Evolutionary conservation across 2,113 vertebrate species (phyloP).

Genomic region (Paratilapia polleni): DNA sequence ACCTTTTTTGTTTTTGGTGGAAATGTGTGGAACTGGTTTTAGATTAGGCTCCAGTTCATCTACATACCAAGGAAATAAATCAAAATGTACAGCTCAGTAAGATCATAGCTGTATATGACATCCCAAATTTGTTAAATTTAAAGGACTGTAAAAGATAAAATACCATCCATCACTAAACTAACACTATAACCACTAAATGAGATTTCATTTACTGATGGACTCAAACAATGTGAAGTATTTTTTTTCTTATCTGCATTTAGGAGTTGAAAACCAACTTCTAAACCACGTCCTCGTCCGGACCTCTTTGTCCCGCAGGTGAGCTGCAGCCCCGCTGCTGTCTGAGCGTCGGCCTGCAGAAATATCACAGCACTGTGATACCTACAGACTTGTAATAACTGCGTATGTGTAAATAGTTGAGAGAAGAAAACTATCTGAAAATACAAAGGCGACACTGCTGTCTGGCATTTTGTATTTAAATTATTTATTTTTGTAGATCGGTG

Average conservation of each 20-base stretch:
- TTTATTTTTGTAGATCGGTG: slow-evolving; percentile 89
- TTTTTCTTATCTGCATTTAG: too few species aligned
- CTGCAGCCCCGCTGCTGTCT: slow-evolving; percentile 20
- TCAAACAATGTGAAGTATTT: too few species aligned
- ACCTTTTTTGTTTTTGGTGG: too few species aligned
- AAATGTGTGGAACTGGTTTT: neutral
- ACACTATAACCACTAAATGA: neutral
- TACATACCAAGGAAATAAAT: neutral
- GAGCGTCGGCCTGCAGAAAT: slow-evolving; percentile 16
- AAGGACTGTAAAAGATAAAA: too few species aligned
- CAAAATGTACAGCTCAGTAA: neutral
- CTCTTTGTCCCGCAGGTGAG: neutral
- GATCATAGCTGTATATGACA: too few species aligned
- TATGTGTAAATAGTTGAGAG: slow-evolving; percentile 54
- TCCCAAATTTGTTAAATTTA: too few species aligned
- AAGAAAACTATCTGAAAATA: slow-evolving; percentile 65
- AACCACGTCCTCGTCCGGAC: neutral
- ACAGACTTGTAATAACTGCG: slow-evolving; percentile 41
- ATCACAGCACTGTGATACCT: slow-evolving; percentile 56
- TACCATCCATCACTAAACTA: neutral
- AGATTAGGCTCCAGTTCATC: neutral
- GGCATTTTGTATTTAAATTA: slow-evolving; percentile 92
- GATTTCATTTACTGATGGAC: neutral
- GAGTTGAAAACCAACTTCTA: neutral
- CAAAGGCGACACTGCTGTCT: slow-evolving; percentile 76